Evolutionary conservation across 2,888 invertebrate species (phyloP).

Genomic region (Cosmia pyralina): DNA sequence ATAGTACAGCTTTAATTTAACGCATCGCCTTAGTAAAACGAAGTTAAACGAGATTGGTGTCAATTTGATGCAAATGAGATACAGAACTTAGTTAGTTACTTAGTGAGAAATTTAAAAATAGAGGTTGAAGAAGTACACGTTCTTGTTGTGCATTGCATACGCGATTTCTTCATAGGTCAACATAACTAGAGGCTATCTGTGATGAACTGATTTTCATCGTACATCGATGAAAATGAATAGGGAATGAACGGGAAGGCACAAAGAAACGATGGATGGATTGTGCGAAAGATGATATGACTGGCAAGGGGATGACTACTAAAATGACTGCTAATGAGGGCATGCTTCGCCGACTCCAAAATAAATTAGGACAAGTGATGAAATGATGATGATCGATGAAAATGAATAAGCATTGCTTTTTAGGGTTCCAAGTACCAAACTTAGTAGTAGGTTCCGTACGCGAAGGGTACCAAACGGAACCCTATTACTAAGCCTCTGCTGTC

Average conservation of each 20-base stretch:
- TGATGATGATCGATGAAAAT: background rate
- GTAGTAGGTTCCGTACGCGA: no score
- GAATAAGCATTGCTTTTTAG: no score
- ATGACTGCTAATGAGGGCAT: background rate
- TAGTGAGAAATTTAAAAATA: constrained; percentile 36
- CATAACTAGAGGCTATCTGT: background rate
- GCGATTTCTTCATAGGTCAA: constrained; percentile 16
- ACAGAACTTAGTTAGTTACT: constrained; percentile 32
- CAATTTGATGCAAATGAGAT: constrained; percentile 46
- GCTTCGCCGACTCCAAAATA: background rate
- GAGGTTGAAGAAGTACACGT: constrained; percentile 17
- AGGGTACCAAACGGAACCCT: no score
- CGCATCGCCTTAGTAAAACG: constrained; percentile 23
- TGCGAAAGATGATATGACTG: background rate
- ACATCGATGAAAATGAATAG: background rate
- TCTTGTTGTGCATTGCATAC: constrained; percentile 12
- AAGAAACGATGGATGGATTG: background rate
- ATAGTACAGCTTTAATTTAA: constrained; percentile 58
- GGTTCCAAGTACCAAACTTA: no score
- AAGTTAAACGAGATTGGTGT: constrained; percentile 54
- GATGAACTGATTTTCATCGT: constrained; percentile 3
- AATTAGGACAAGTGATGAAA: background rate
- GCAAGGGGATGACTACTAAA: background rate
- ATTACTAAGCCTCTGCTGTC: no score
- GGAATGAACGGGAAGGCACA: background rate